Conservation (phyloP, 2,113 vertebrate genomes). For the Sula dactylatra region DNA sequence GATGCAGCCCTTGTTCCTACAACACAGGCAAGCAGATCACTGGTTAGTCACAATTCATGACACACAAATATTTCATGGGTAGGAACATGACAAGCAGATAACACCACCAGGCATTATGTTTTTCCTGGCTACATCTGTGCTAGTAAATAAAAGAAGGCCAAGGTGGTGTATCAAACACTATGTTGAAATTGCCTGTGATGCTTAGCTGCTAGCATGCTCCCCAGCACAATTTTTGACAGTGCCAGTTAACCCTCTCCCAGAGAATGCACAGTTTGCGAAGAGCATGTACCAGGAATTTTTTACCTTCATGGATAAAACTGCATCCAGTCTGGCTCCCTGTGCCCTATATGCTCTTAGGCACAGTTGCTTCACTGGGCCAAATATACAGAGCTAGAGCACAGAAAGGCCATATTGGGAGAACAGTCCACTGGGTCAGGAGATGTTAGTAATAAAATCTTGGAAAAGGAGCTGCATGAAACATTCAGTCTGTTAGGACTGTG, state of each 20-base stretch:
- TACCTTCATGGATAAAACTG: neutral
- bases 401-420: neutral
- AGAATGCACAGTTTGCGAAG: neutral
- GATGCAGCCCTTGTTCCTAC: neutral
- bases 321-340: neutral
- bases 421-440: neutral
- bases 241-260: neutral
- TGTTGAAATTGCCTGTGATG: neutral
- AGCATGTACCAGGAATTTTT: neutral
- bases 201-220: neutral
- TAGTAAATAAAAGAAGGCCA: neutral
- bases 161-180: neutral
- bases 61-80: neutral
- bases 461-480: neutral
- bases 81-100: neutral
- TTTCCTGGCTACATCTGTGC: conserved; percentile 7
- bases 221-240: neutral
- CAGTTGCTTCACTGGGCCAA: neutral
- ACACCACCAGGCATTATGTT: neutral
- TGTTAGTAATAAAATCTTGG: neutral
- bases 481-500: neutral
- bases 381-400: neutral
- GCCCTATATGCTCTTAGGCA: neutral
- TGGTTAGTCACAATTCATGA: neutral
- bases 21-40: neutral